Percentiles rank a stretch among this genome's conserved stretches.
Conservation (phyloP, 1,140 invertebrate genomes). For the Oryzaephilus surinamensis region DNA sequence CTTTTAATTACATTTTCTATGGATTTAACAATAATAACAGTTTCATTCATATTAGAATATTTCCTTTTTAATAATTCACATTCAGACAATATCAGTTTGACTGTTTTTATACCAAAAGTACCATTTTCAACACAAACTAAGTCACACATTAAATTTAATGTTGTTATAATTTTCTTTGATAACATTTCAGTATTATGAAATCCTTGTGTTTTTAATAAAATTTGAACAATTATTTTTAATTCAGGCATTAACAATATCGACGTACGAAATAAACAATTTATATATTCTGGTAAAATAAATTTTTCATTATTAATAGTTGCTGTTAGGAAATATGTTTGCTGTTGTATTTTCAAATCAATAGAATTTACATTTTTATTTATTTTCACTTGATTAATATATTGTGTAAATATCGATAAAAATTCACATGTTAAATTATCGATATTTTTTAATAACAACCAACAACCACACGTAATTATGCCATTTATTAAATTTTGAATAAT, state of each 20-base stretch:
- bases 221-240: slow-evolving; percentile 79
- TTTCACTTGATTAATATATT: slow-evolving; percentile 1
- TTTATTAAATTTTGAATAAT: slow-evolving; percentile 82
- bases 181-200: slow-evolving; percentile 67
- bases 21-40: too few relatives aligned
- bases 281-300: slow-evolving; percentile 82
- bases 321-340: too few relatives aligned
- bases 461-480: slow-evolving; percentile 75
- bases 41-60: too few relatives aligned
- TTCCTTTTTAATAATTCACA: too few relatives aligned
- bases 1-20: too few relatives aligned
- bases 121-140: slow-evolving; percentile 60
- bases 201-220: slow-evolving; percentile 76
- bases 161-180: slow-evolving; percentile 66
- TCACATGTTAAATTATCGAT: slow-evolving; percentile 21
- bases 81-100: slow-evolving; percentile 13
- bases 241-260: slow-evolving; percentile 91
- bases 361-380: slow-evolving; percentile 49
- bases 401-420: slow-evolving; percentile 14
- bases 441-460: slow-evolving; percentile 81
- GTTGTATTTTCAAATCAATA: slow-evolving; percentile 81
- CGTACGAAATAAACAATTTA: slow-evolving; percentile 80
- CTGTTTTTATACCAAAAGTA: slow-evolving; percentile 37
- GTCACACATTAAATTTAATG: slow-evolving; percentile 6
- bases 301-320: too few relatives aligned